Base-by-base conservation (phyloP, 2,797 vertebrate genomes). In the Champsocephalus gunnari region DNA sequence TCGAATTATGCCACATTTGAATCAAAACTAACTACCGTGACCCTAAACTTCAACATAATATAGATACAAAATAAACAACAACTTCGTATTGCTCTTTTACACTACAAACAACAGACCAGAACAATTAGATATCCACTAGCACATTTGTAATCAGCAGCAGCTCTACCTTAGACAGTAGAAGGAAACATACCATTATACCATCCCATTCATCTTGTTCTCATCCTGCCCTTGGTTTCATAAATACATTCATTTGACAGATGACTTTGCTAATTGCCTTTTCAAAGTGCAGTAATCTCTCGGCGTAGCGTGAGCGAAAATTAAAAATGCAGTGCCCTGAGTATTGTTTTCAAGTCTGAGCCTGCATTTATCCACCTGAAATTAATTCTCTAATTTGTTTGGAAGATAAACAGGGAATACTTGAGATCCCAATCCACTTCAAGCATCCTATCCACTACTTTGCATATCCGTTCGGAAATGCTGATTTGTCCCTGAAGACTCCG, bases 301-400 rank as follows among this genome's bases (percentile, higher is more conserved):
- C 84, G 73, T 74, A 55, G 73, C 2, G 9, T 75, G 81, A 76
- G 81, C 1, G 69, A 66, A 90, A 93, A 92, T 91, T 84, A 87
- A 91, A 90, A 90, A 88, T 75, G 83, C 71, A 60, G 59, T 75
- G 62, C 87, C 81, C 76, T 66, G 85, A 88, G 86, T 86, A 91
- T 87, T 85, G 72, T 91, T 83, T 86, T 69, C 83, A 80, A 84
- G 88, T 89, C 78, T 87, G 77, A 84, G 88, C 79, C 75, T 79
- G 82, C 88, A 90, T 93, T 89, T 89, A 89, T 90, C 75, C 87
- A 87, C 89, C 86, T 86, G 87, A 94, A 94, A 94, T 92, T 80
- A 88, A 93, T 93, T 92, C 79, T 82, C 75, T 90, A 76, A 90
- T 92, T 89, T 88, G 81, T 89, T 91, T 93, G 89, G 76, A 77